Conservation (phyloP, 1,140 invertebrate species). For the Drosophila chauvacae region DNA sequence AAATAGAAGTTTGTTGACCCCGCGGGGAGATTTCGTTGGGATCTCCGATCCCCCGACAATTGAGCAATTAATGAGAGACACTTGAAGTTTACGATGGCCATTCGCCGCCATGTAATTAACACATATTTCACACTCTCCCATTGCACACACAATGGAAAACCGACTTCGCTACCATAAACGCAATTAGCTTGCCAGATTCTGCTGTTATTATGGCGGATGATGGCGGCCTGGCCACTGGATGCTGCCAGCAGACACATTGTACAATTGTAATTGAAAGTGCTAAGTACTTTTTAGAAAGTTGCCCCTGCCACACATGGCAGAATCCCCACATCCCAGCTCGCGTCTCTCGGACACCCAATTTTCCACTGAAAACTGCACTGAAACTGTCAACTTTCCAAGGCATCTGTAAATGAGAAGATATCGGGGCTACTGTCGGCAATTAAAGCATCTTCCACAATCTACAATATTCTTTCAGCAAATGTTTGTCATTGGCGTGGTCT, state of each 20-base stretch:
- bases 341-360: conserved; percentile 37
- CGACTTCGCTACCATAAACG: conserved; percentile 30
- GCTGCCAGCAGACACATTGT: conserved; percentile 20
- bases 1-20: conserved; percentile 35
- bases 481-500: conserved; percentile 28
- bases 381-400: conserved; percentile 50
- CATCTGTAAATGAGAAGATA: conserved; percentile 40
- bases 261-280: conserved; percentile 51
- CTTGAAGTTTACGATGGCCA: conserved; percentile 44
- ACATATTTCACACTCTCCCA: conserved; percentile 51
- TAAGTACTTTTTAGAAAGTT: conserved; percentile 56
- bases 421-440: conserved; percentile 43
- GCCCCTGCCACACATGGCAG: conserved; percentile 45
- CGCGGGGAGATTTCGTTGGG: conserved; percentile 5
- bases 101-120: conserved; percentile 44
- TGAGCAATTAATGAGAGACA: conserved; percentile 50
- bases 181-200: conserved; percentile 52
- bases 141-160: conserved; percentile 37
- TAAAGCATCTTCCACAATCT: conserved; percentile 38
- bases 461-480: conserved; percentile 40
- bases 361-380: conserved; percentile 52
- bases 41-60: conserved; percentile 26
- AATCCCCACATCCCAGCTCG: conserved; percentile 17
- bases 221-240: conserved; percentile 7
- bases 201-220: conserved; percentile 11